A percentile compares a stretch with the other conserved stretches of the same genome.
Conservation (phyloP, 2,113 vertebrate species). For the Mohoua ochrocephala region DNA sequence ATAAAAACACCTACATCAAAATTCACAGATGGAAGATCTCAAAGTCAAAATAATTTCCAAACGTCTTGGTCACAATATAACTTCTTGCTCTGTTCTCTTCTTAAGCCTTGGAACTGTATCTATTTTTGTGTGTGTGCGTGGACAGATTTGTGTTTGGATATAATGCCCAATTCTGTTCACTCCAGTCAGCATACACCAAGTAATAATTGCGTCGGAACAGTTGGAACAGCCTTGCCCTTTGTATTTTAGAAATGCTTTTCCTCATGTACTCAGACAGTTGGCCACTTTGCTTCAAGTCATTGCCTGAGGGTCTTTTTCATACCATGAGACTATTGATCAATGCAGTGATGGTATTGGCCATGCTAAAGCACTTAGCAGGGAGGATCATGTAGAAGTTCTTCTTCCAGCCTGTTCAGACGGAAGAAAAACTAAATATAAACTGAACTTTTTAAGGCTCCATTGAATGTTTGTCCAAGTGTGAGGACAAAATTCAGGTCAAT, state of each 20-base stretch:
- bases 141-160: neutral
- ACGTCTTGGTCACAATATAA: neutral
- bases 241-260: neutral
- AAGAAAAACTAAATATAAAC: neutral
- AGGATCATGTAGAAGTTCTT: neutral
- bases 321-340: neutral
- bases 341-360: neutral
- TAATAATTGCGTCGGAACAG: neutral
- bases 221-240: neutral
- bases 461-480: neutral
- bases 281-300: neutral
- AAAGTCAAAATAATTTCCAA: neutral
- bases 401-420: neutral
- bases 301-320: neutral
- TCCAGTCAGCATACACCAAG: neutral
- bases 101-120: neutral
- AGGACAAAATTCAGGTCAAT: neutral
- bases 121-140: rapidly evolving
- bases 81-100: neutral
- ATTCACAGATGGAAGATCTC: neutral
- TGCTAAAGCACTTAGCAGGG: neutral
- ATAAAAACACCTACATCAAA: neutral
- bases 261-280: neutral
- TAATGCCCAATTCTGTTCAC: neutral
- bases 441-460: neutral